Conservation (phyloP, 2,888 invertebrate species). For the Synergus itoensis region DNA sequence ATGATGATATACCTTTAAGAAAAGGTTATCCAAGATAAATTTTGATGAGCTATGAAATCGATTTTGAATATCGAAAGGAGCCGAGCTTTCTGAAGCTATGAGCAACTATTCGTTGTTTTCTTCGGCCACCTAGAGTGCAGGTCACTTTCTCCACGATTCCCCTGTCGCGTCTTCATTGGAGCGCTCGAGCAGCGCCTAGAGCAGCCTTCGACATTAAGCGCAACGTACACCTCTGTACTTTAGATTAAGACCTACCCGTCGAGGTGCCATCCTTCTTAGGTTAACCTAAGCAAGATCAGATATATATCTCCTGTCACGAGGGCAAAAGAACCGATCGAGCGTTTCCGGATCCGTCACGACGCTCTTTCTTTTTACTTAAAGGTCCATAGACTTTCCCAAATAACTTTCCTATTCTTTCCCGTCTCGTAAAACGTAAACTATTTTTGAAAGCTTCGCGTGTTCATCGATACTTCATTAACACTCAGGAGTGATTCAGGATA, state of each 20-base stretch:
- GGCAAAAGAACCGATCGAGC: constrained; percentile 50
- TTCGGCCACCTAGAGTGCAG: constrained; percentile 47
- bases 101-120: background rate
- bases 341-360: constrained; percentile 43
- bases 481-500: background rate
- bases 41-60: constrained; percentile 48
- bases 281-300: constrained; percentile 52
- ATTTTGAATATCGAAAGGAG: constrained; percentile 52
- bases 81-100: constrained; percentile 48
- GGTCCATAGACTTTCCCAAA: constrained; percentile 29
- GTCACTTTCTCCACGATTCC: constrained; percentile 66
- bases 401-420: background rate
- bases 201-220: constrained; percentile 50
- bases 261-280: constrained; percentile 53
- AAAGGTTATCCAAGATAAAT: constrained; percentile 38
- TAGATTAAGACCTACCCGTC: constrained; percentile 56
- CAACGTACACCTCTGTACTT: constrained; percentile 55
- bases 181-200: constrained; percentile 33
- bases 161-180: constrained; percentile 64
- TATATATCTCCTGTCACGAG: constrained; percentile 51
- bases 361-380: constrained; percentile 15
- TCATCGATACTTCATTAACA: background rate
- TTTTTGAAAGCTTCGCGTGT: background rate
- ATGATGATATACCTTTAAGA: background rate
- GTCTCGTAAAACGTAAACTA: background rate